Evolutionary conservation across 1,140 invertebrate genomes (phyloP).

Genomic region (Monomorium pharaonis): DNA sequence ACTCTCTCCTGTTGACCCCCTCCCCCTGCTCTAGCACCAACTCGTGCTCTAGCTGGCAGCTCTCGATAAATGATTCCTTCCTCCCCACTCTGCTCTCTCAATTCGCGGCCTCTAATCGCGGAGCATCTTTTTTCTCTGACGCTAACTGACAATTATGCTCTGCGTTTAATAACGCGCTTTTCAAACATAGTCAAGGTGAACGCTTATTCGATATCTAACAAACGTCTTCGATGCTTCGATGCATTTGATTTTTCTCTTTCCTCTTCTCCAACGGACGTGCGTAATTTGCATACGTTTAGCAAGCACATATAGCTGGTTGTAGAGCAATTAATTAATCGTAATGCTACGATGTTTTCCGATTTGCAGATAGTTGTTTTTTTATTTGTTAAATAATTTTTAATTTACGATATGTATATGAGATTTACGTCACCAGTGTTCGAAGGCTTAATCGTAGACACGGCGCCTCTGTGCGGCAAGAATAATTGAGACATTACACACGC

Average conservation of each 20-base stretch:
- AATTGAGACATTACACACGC: constrained; percentile 26
- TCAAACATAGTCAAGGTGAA: neutral
- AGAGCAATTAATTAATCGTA: neutral
- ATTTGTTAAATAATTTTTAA: neutral
- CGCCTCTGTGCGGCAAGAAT: constrained; percentile 2
- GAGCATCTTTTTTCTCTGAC: constrained; percentile 32
- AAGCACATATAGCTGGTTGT: neutral
- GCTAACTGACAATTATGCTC: neutral
- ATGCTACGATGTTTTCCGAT: neutral
- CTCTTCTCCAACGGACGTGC: neutral
- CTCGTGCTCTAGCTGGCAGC: constrained; percentile 33
- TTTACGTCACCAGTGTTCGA: neutral
- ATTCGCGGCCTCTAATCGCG: constrained; percentile 22
- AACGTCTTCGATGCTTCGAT: neutral
- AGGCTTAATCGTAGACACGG: neutral
- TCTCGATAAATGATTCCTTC: constrained; percentile 22
- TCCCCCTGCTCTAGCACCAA: constrained; percentile 21
- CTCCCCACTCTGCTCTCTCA: neutral
- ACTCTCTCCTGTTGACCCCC: neutral
- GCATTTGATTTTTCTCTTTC: neutral
- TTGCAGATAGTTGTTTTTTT: too few relatives aligned
- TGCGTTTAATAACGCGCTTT: constrained; percentile 19
- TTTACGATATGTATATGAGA: neutral
- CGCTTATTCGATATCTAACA: neutral
- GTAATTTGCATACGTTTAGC: neutral